Conservation (phyloP, 2,113 vertebrate genomes). For the Phoenicopterus ruber region DNA sequence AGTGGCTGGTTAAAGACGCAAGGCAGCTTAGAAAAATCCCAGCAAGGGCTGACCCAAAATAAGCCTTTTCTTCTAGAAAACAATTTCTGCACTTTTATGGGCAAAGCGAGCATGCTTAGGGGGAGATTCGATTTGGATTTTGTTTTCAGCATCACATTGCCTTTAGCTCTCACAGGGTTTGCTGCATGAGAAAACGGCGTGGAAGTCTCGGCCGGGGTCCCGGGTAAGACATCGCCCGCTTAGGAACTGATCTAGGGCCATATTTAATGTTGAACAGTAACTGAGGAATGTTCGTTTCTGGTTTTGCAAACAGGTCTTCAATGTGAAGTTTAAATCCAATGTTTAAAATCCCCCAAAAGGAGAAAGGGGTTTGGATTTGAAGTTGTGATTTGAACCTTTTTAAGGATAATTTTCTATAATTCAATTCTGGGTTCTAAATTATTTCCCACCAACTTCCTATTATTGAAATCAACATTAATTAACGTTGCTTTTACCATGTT, state of each 20-base stretch:
- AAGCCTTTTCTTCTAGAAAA: neutral
- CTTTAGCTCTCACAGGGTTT: neutral
- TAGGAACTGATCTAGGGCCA: neutral
- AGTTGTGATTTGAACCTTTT: neutral
- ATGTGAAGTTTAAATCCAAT: neutral
- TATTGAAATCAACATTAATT: neutral
- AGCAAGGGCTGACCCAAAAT: neutral
- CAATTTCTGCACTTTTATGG: neutral
- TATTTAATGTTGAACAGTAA: neutral
- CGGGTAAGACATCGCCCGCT: neutral
- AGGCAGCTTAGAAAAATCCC: neutral
- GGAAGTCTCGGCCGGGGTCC: neutral
- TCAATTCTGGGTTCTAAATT: neutral
- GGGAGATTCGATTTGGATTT: neutral
- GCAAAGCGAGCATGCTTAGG: neutral
- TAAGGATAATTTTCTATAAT: neutral
- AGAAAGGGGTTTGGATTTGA: neutral
- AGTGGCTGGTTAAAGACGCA: neutral
- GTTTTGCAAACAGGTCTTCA: neutral
- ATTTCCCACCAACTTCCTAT: neutral
- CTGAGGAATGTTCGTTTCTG: neutral
- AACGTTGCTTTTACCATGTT: neutral
- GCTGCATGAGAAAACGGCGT: accelerated
- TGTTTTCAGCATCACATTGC: neutral
- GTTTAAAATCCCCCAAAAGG: neutral